Conservation (phyloP, 2,113 vertebrate genomes). For the Boleophthalmus pectinirostris region DNA sequence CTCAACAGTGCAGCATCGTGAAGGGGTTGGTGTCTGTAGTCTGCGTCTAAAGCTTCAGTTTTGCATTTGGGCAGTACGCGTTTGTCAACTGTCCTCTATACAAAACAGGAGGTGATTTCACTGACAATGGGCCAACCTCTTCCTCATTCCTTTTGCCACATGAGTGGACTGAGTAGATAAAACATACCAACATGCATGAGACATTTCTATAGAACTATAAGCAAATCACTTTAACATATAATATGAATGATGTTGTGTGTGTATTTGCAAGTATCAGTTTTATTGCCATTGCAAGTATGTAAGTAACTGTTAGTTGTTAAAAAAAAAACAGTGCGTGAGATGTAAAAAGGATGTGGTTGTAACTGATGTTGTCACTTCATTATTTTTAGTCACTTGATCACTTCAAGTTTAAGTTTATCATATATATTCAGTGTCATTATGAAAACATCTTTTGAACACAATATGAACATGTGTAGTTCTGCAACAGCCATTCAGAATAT, state of each 20-base stretch:
- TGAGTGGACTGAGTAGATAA: background rate
- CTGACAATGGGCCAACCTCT: slow-evolving; percentile 32
- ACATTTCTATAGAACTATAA: background rate
- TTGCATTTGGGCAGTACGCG: slow-evolving; percentile 18
- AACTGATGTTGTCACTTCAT: background rate
- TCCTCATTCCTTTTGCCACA: slow-evolving; percentile 40
- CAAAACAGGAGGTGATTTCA: slow-evolving; percentile 36
- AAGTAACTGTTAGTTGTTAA: too few species aligned
- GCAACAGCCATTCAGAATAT: too few species aligned
- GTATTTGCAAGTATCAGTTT: background rate
- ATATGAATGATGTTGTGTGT: background rate
- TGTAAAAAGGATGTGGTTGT: background rate
- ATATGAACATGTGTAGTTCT: too few species aligned
- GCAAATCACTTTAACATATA: background rate
- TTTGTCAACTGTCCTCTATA: too few species aligned
- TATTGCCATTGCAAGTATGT: background rate
- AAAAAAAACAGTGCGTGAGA: too few species aligned
- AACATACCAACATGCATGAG: background rate
- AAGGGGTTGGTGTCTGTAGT: background rate
- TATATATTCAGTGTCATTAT: background rate
- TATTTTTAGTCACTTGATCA: background rate
- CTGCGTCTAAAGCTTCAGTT: background rate
- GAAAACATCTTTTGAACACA: background rate
- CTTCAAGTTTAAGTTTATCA: background rate
- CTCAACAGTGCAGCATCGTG: background rate